A percentile compares a stretch with the other conserved stretches of the same genome.
Evolutionary conservation across 2,113 vertebrate species (phyloP).

Genomic region (Tragelaphus buxtoni): DNA sequence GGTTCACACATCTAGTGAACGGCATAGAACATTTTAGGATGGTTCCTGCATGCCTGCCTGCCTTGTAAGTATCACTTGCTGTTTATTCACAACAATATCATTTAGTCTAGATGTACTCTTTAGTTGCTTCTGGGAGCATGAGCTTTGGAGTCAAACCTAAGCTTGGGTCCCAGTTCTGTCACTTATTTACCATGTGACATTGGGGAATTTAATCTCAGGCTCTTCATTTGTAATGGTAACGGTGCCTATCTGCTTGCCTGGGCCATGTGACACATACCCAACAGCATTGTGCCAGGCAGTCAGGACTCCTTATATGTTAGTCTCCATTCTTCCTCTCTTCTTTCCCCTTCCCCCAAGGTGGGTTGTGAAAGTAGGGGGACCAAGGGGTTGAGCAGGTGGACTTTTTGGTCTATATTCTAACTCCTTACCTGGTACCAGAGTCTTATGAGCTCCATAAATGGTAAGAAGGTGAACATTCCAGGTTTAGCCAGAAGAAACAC

Average conservation of each 20-base stretch:
- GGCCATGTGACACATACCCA: neutral
- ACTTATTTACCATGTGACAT: neutral
- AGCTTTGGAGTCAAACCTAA: neutral
- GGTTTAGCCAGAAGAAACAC: neutral
- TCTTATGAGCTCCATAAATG: neutral
- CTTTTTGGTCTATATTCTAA: neutral
- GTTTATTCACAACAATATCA: neutral
- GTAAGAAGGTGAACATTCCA: neutral
- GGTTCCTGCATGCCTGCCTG: neutral
- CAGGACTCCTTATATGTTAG: neutral
- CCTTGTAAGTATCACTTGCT: neutral
- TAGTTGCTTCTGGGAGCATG: neutral
- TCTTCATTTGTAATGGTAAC: neutral
- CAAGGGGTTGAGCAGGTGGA: neutral
- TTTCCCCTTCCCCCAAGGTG: neutral
- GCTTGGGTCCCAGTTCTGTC: neutral
- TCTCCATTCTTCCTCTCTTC: neutral
- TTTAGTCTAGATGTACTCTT: neutral
- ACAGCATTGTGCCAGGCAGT: neutral
- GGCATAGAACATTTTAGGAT: neutral
- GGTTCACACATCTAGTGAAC: neutral
- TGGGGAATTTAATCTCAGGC: neutral
- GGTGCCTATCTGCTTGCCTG: neutral
- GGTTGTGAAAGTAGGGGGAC: neutral
- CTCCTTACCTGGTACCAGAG: neutral